Evolutionary conservation across 2,888 invertebrate species (phyloP).

Genomic region (Serrognathus titanus): DNA sequence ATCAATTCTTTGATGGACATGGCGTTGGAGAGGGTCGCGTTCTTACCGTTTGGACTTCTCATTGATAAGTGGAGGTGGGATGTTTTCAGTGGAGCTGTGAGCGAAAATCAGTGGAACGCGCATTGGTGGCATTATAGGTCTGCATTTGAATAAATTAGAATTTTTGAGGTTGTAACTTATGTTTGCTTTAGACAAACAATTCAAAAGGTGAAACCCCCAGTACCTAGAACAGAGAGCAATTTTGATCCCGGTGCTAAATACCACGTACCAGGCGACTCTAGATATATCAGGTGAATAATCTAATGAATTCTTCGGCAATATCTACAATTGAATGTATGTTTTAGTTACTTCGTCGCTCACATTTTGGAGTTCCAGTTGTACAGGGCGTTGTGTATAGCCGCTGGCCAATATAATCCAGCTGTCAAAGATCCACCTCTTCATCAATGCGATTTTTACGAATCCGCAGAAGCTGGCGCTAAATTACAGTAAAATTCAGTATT

Average conservation of each 20-base stretch:
- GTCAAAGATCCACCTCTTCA: slow-evolving; percentile 58
- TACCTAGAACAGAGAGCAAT: slow-evolving; percentile 42
- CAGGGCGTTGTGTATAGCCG: slow-evolving; percentile 61
- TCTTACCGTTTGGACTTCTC: slow-evolving; percentile 56
- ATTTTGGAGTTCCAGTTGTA: slow-evolving; percentile 76
- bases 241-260: slow-evolving; percentile 51
- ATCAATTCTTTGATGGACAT: slow-evolving; percentile 51
- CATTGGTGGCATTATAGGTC: slow-evolving; percentile 46
- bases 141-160: not conserved
- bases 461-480: slow-evolving; percentile 62
- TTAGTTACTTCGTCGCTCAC: slow-evolving; percentile 60
- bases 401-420: slow-evolving; percentile 59
- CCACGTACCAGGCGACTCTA: slow-evolving; percentile 48
- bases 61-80: slow-evolving; percentile 59
- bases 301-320: not conserved
- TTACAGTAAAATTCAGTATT: slow-evolving; percentile 50
- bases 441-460: slow-evolving; percentile 68
- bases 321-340: slow-evolving; percentile 8
- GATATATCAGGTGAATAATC: slow-evolving; percentile 43
- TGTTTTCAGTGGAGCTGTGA: slow-evolving; percentile 49
- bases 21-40: slow-evolving; percentile 51
- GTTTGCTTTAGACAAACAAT: slow-evolving; percentile 39
- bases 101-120: slow-evolving; percentile 45
- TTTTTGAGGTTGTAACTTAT: not conserved
- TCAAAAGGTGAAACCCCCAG: slow-evolving; percentile 48